Conservation (phyloP, 2,797 vertebrate genomes). For the Anguilla anguilla region DNA sequence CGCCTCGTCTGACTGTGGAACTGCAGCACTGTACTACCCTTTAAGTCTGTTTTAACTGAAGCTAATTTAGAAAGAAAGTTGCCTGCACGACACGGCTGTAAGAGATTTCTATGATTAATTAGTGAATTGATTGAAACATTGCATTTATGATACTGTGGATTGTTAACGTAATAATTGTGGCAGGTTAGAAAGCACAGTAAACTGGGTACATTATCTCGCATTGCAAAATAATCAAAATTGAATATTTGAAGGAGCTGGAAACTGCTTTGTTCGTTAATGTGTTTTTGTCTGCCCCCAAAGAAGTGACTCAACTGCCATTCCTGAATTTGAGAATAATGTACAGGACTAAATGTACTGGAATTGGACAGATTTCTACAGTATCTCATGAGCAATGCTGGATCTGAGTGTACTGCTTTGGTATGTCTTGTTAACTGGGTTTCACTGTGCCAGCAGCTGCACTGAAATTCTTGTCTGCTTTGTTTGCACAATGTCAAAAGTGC, state of each 20-base stretch:
- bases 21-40: neutral
- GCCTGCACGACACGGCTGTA: neutral
- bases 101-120: neutral
- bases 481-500: slow-evolving; percentile 34
- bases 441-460: neutral
- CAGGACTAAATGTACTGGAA: neutral
- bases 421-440: neutral
- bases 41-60: neutral
- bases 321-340: neutral
- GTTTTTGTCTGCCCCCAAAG: neutral
- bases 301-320: neutral
- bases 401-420: slow-evolving; percentile 31
- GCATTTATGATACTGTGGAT: neutral
- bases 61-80: neutral
- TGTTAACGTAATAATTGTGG: neutral
- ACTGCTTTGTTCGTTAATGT: neutral
- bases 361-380: neutral
- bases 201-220: neutral
- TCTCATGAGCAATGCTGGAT: neutral
- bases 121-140: neutral
- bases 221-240: neutral
- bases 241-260: neutral
- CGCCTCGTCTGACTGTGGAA: neutral
- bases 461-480: neutral
- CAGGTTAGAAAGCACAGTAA: neutral